These are phyloP conservation scores for Chelidonichthys spinosus DNA, from an alignment of 2,797 vertebrate genomes.

Conservation along the genomic window DNA sequence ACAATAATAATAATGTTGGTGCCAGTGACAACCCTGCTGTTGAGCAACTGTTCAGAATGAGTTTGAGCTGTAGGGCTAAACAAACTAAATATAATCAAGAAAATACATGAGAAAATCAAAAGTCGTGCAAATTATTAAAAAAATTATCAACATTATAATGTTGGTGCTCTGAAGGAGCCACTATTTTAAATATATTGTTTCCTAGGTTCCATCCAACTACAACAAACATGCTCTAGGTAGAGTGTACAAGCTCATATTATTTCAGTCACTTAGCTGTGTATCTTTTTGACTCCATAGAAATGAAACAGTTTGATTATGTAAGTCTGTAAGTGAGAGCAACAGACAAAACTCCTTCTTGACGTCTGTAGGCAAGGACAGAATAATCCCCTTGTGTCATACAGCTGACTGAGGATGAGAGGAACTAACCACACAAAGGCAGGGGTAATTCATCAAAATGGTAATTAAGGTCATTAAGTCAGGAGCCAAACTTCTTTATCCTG, in stretches of 20 bases:
- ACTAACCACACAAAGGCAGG: conserved; percentile 26
- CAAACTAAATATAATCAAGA: neutral
- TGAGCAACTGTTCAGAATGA: neutral
- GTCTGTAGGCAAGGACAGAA: conserved; percentile 63
- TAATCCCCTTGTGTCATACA: conserved; percentile 15
- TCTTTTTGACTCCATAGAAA: neutral
- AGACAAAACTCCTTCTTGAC: conserved; percentile 83
- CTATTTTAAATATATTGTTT: neutral
- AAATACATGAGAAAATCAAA: neutral
- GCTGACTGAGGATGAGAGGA: conserved; percentile 22
- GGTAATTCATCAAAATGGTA: conserved; percentile 58
- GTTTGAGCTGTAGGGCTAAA: neutral
- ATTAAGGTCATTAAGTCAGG: conserved; percentile 48
- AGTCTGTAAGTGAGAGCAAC: neutral
- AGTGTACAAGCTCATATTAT: neutral
- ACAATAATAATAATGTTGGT: neutral
- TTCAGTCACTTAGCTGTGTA: no score
- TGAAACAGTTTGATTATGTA: neutral
- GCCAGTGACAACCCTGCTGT: neutral
- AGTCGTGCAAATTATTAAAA: neutral
- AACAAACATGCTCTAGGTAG: neutral
- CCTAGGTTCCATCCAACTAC: neutral
- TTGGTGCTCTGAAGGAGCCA: neutral
- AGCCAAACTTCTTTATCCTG: conserved; percentile 47
- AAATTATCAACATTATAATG: neutral